These are phyloP conservation scores for Hipposideros larvatus DNA, from an alignment of 2,797 vertebrate genomes.

Conservation along the genomic window DNA sequence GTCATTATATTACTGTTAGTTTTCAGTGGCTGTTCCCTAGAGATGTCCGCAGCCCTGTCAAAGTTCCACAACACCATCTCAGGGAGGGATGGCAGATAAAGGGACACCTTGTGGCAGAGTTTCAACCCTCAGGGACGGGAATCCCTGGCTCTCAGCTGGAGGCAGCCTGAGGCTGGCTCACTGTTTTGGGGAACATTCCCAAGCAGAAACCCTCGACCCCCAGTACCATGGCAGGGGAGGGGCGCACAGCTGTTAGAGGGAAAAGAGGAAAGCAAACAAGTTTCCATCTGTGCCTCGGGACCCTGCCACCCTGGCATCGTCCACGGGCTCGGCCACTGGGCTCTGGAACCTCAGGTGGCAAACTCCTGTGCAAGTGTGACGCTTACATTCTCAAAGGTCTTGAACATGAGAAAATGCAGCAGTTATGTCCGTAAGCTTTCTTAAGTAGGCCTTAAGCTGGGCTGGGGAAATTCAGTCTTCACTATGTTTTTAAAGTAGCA, in stretches of 20 bases:
- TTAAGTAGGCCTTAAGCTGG: not conserved
- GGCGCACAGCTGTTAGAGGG: not conserved
- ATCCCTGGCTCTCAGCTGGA: rapidly evolving
- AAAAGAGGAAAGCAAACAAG: not conserved
- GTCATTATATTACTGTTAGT: rapidly evolving
- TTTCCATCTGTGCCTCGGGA: rapidly evolving
- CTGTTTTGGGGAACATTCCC: not conserved
- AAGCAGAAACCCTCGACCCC: not conserved
- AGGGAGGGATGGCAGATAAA: not conserved
- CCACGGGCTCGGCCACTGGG: no score
- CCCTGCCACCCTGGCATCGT: rapidly evolving
- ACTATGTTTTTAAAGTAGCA: not conserved
- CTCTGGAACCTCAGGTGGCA: not conserved
- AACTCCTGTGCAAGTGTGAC: rapidly evolving
- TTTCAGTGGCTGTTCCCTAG: not conserved
- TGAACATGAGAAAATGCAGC: not conserved
- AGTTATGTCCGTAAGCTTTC: not conserved
- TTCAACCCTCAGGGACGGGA: not conserved
- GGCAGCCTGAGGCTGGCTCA: not conserved
- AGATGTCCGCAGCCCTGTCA: rapidly evolving
- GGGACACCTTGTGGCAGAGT: rapidly evolving
- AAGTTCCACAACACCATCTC: not conserved
- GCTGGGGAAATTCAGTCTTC: not conserved
- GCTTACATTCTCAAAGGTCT: rapidly evolving
- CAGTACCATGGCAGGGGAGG: rapidly evolving